Base-by-base conservation (phyloP, 2,888 invertebrate genomes). In the Leptinotarsa tumamoca region DNA sequence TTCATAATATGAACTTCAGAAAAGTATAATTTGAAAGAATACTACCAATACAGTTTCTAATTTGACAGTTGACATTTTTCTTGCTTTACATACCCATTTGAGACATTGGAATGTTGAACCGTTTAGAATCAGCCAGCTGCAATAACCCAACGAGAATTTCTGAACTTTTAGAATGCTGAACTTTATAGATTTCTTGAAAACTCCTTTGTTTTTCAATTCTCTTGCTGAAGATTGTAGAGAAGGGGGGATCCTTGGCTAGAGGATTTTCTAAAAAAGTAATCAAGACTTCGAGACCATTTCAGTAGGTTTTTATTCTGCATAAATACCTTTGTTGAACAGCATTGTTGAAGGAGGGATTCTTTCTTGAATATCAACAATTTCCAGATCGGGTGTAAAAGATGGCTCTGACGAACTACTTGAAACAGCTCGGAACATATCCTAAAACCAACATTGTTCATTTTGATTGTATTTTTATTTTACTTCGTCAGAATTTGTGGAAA, bases 201-300 rank as follows among this genome's bases (percentile, higher is more conserved):
- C 84, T 89, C 79, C 90, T 87, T 80, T 90, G 90, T 87, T 90
- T 90, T 81, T 90, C 90, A 63, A 90, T 81, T 88, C 90, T 89
- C 27, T 87, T 89, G 1, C 86, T 84, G 73, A 70, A 78, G 43
- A 76, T 76, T 43, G 76, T 75, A 13, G 71, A 67, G 18, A 73
- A n/a, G 33, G 72, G 17, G 23, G 17, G 4, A 5, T 77, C 50
- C 50, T 18, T 67, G 50, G 63, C 58, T 23, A 75, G 71, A 18
- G 79, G 80, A 43, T 79, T 75, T 58, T 23, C 83, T 83, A 72
- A 73, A 83, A 81, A 33, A n/a, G 67, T 17, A 73, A 61, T 68
- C 4, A 67, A 54, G 17, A 50, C 50, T 51, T 21, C 23, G 50
- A 67, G 61, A 23, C 23, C 7, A 21, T 54, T 51, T 51, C 52